phyloP scores from a whole-genome alignment of 2,113 vertebrate genomes.

The Daboia siamensis region DNA sequence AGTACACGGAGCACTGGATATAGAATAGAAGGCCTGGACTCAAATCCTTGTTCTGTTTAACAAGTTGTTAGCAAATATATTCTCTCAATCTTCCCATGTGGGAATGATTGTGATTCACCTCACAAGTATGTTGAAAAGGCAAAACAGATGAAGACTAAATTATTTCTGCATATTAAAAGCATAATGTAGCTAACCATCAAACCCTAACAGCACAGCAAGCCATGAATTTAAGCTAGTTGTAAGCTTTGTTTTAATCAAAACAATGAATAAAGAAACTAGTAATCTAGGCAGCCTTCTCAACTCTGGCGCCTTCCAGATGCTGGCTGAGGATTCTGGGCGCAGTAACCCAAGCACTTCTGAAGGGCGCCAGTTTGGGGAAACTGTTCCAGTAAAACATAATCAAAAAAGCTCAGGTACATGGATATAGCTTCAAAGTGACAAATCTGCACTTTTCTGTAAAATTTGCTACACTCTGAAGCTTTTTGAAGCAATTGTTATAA shows the following conservation, averaged over 20 bases:
- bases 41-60: neutral
- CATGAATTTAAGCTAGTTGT: neutral
- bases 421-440: neutral
- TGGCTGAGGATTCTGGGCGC: neutral
- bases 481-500: neutral
- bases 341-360: neutral
- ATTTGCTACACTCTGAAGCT: neutral
- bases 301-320: neutral
- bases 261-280: neutral
- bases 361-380: neutral
- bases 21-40: neutral
- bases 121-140: neutral
- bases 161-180: neutral
- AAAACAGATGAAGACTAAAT: conserved; percentile 4
- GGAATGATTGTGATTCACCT: neutral
- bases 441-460: neutral
- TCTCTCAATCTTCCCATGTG: neutral
- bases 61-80: neutral
- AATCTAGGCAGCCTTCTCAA: neutral
- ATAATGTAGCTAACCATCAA: neutral
- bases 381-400: neutral
- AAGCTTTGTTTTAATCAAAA: neutral
- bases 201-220: neutral
- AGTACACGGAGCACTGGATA: neutral
- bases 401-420: neutral